Conservation (phyloP, 2,888 invertebrate genomes). For the Dorcus hopei region DNA sequence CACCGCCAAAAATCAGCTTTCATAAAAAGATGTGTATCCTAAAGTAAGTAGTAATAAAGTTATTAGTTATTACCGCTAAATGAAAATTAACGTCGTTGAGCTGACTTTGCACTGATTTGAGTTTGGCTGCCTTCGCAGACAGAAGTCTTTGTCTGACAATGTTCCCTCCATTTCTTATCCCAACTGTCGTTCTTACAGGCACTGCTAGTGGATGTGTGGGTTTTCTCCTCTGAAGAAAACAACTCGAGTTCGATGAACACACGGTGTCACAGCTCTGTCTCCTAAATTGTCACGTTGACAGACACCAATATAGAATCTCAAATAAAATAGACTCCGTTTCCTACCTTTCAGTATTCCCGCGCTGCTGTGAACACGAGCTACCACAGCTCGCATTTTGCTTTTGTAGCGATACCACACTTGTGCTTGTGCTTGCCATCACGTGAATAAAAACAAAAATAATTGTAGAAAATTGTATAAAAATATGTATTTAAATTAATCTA, state of each 20-base stretch:
- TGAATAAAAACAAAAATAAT: conserved; percentile 9
- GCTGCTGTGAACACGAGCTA: conserved; percentile 29
- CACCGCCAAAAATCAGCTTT: no score
- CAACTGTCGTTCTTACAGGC: conserved; percentile 21
- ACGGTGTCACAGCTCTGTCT: conserved; percentile 45
- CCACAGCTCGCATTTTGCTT: conserved; percentile 31
- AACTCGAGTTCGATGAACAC: conserved; percentile 48
- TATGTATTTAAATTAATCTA: conserved; percentile 22
- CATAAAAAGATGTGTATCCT: no score
- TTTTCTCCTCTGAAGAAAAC: conserved; percentile 44
- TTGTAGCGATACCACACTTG: conserved; percentile 21
- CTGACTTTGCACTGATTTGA: conserved; percentile 77
- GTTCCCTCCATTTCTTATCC: conserved; percentile 23
- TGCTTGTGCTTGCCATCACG: conserved; percentile 28
- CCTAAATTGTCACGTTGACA: conserved; percentile 28
- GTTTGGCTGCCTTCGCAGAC: conserved; percentile 71
- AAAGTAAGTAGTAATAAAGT: no score
- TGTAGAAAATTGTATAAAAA: conserved; percentile 27
- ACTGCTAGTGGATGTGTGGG: conserved; percentile 44
- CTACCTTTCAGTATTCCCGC: conserved; percentile 10
- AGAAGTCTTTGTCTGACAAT: conserved; percentile 61
- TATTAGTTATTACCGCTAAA: conserved; percentile 59
- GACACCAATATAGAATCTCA: not conserved
- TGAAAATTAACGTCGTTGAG: conserved; percentile 76
- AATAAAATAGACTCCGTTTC: not conserved